Conservation (phyloP, 1,140 invertebrate species). For the Sycophaga agraensis region DNA sequence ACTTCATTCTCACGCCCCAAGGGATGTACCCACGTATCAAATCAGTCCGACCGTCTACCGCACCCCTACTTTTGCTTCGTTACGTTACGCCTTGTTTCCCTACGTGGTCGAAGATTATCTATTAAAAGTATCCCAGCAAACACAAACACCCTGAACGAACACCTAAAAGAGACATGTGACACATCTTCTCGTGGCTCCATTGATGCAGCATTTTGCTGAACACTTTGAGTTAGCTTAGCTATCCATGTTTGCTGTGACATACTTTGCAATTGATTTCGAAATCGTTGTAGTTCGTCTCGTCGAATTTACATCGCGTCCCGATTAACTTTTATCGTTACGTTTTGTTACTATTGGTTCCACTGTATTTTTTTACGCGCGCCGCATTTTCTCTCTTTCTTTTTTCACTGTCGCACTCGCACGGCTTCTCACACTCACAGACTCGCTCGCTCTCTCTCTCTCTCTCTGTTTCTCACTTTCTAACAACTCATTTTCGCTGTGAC, state of each 20-base stretch:
- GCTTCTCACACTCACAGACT: background rate
- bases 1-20: background rate
- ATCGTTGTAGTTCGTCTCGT: slow-evolving; percentile 24
- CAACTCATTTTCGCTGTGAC: background rate
- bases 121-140: too few relatives aligned
- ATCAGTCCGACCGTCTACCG: background rate
- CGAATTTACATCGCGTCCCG: slow-evolving; percentile 11
- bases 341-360: background rate
- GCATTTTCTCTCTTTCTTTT: background rate
- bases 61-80: background rate
- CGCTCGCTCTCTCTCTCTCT: slow-evolving; percentile 22
- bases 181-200: too few relatives aligned
- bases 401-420: background rate
- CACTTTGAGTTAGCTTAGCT: too few relatives aligned
- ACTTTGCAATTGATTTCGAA: slow-evolving; percentile 12
- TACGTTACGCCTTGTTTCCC: background rate
- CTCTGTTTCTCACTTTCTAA: slow-evolving; percentile 13
- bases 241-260: background rate
- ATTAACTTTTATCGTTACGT: background rate
- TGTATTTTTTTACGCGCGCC: background rate
- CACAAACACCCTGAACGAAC: too few relatives aligned
- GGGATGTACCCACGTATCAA: background rate
- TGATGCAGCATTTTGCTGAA: too few relatives aligned
- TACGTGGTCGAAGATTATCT: slow-evolving; percentile 14
- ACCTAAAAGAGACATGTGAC: too few relatives aligned